Base-by-base conservation (phyloP, 2,113 vertebrate species). In the Phaethon lepturus region DNA sequence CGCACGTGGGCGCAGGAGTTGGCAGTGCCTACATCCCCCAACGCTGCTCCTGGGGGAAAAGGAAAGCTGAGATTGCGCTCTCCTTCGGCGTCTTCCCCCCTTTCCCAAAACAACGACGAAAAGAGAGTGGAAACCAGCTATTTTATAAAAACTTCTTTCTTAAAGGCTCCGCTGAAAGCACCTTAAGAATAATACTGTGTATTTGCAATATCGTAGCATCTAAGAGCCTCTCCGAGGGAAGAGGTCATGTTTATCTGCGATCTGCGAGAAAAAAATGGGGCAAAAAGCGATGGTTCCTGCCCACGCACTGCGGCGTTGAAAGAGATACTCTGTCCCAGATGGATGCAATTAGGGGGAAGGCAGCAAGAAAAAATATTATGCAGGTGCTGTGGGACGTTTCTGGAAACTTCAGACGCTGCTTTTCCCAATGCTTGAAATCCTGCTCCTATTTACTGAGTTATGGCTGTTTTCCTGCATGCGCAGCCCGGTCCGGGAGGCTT, bases 311-410 rank as follows among this genome's bases (percentile, higher is more conserved):
- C 1, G 0, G 74, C 0, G 5, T 3, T 88, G 89, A 84, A 63
- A 88, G 86, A 60, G 91, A 19, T 67, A 7, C 68, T 59, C 42
- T 0, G 9, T 52, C 86, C 94, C 95, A 95, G 76, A 63, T 80
- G 87, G 95, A 91, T 55, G 56, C 80, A 59, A 96, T 93, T 84
- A 84, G 73, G 58, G 77, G 38, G 22, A 74, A 93, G 63, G 80
- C 93, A 84, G 90, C 50, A 29, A 86, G 80, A 23, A 73, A 78
- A 94, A 94, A 84, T 84, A 81, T 80, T 35, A 49, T 17, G 5
- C 94, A 96, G 95, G 95, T 96, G 94, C 95, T 71, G 63, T 10
- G 75, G 86, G 91, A 95, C 2, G 3, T 42, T n/a, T 45, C 76
- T 86, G 83, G 89, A 89, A 94, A 91, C 89, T 87, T 78, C 86